Percentiles rank a stretch among this genome's conserved stretches.
These are phyloP conservation scores for Erpetoichthys calabaricus DNA, from an alignment of 2,797 vertebrate genomes.

Conservation along the genomic window DNA sequence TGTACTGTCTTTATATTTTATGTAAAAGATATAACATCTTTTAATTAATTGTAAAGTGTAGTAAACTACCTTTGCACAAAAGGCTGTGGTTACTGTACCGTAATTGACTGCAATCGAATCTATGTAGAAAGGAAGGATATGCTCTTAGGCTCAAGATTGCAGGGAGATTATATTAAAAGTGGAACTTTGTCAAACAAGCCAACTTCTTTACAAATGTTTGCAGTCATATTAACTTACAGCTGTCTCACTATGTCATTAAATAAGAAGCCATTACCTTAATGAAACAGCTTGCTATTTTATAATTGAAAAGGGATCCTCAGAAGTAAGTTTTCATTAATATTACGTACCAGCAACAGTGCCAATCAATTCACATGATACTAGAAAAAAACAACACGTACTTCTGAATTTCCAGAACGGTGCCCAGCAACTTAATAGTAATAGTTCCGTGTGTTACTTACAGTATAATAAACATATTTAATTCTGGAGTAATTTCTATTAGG, in stretches of 20 bases:
- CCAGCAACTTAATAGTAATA: too few relatives aligned
- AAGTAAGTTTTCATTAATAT: background rate
- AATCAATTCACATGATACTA: background rate
- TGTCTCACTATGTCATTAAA: background rate
- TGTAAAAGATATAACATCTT: too few relatives aligned
- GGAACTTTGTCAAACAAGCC: constrained; percentile 1
- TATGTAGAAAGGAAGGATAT: background rate
- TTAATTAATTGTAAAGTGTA: too few relatives aligned
- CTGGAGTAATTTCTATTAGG: too few relatives aligned
- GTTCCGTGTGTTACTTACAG: too few relatives aligned
- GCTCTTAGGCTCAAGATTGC: background rate
- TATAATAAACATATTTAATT: too few relatives aligned
- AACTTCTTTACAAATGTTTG: background rate
- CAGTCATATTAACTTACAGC: background rate
- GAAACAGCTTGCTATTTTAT: background rate
- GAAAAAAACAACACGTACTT: too few relatives aligned
- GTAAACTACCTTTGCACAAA: too few relatives aligned
- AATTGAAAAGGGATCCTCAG: background rate
- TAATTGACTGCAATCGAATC: background rate
- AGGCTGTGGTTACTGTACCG: background rate
- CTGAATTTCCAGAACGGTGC: too few relatives aligned
- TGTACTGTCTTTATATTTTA: too few relatives aligned
- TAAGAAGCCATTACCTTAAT: background rate
- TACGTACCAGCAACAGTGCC: background rate
- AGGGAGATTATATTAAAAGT: background rate